A percentile compares a stretch with the other conserved stretches of the same genome.
These are phyloP conservation scores for Pseudomyrmex pallidus DNA, from an alignment of 1,140 invertebrate genomes.

Conservation along the genomic window DNA sequence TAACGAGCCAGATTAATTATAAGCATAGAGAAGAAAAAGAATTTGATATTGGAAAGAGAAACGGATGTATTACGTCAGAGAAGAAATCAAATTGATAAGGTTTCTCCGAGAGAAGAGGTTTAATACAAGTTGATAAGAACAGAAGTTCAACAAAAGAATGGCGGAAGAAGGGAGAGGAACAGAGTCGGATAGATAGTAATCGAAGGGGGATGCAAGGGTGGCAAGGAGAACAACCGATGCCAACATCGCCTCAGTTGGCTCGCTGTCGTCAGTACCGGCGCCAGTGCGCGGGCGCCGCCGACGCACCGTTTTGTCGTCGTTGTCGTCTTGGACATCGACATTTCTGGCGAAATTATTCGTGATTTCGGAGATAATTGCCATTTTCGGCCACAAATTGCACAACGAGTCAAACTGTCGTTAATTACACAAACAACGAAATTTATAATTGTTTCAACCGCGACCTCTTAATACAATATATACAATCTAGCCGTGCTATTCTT, in stretches of 20 bases:
- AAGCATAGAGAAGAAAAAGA: conserved; percentile 16
- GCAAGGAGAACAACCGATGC: conserved; percentile 44
- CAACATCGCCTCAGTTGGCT: conserved; percentile 33
- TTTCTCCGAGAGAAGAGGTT: not conserved
- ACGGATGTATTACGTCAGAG: not conserved
- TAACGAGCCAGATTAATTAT: conserved; percentile 10
- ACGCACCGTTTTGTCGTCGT: conserved; percentile 26
- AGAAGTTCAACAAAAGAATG: conserved; percentile 14
- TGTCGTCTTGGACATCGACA: conserved; percentile 31
- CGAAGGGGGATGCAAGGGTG: conserved; percentile 35
- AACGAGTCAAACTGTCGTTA: not conserved
- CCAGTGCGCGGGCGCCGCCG: conserved; percentile 47
- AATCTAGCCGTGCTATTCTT: not conserved
- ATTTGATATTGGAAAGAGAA: not conserved
- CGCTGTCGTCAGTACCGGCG: conserved; percentile 34
- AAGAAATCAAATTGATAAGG: conserved; percentile 16
- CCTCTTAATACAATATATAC: not conserved
- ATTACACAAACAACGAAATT: not conserved
- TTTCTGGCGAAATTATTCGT: conserved; percentile 37
- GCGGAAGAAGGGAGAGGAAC: not conserved
- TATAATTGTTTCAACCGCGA: not conserved
- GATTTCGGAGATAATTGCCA: conserved; percentile 12
- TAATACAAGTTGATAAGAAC: conserved; percentile 36
- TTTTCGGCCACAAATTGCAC: not conserved
- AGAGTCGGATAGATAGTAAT: conserved; percentile 12